Evolutionary conservation across 2,113 vertebrate species (phyloP).

Genomic region (Aphyosemion australe): DNA sequence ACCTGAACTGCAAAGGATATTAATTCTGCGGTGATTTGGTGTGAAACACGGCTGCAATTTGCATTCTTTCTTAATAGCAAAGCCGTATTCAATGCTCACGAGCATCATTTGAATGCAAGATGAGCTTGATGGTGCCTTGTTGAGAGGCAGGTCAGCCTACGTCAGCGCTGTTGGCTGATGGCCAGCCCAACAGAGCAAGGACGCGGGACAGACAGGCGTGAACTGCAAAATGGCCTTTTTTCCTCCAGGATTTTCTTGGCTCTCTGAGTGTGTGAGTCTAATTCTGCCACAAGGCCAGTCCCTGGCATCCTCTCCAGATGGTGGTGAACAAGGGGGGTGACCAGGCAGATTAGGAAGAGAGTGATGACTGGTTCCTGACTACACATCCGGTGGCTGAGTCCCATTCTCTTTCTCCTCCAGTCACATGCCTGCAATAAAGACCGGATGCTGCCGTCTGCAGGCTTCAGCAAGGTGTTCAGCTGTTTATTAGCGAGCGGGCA

Average conservation of each 20-base stretch:
- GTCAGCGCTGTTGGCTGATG: slow-evolving; percentile 58
- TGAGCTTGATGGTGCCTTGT: slow-evolving; percentile 64
- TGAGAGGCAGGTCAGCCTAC: slow-evolving; percentile 58
- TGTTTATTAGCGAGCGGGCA: slow-evolving; percentile 41
- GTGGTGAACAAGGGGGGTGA: slow-evolving; percentile 62
- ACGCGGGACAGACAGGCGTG: slow-evolving; percentile 55
- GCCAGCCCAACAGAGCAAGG: slow-evolving; percentile 61
- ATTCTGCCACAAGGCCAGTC: slow-evolving; percentile 67
- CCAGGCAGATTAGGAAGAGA: slow-evolving; percentile 69
- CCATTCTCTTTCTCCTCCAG: slow-evolving; percentile 53
- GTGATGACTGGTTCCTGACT: slow-evolving; percentile 72
- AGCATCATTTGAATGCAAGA: slow-evolving; percentile 52
- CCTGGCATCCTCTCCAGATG: slow-evolving; percentile 81
- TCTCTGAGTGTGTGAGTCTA: slow-evolving; percentile 55
- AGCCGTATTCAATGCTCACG: slow-evolving; percentile 12
- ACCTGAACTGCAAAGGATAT: slow-evolving; percentile 11
- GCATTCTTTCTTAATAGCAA: slow-evolving; percentile 12
- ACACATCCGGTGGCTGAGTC: slow-evolving; percentile 69
- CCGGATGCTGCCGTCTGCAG: slow-evolving; percentile 49
- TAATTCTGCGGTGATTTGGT: slow-evolving; percentile 18
- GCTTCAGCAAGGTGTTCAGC: slow-evolving; percentile 42
- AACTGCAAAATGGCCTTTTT: slow-evolving; percentile 62
- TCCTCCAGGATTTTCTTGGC: slow-evolving; percentile 70
- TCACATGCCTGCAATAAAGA: slow-evolving; percentile 45
- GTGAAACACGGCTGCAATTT: slow-evolving; percentile 3